Evolutionary conservation across 2,888 invertebrate genomes (phyloP).

Genomic region (Cantharis rufa): DNA sequence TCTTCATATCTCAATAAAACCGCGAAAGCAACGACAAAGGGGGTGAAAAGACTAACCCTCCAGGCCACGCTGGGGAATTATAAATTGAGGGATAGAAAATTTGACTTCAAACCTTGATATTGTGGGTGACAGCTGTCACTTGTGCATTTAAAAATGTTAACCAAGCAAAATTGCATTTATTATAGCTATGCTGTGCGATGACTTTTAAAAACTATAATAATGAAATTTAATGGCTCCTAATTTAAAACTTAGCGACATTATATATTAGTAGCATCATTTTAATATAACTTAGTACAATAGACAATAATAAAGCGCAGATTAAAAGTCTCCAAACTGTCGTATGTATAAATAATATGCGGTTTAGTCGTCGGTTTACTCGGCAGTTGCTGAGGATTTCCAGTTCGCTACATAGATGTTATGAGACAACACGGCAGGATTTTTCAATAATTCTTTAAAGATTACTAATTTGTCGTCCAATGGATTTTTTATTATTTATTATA

Average conservation of each 20-base stretch:
- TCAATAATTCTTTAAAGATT: background rate
- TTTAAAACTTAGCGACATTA: background rate
- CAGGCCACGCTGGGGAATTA: conserved; percentile 50
- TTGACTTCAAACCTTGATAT: conserved; percentile 56
- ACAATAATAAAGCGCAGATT: background rate
- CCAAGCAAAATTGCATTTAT: conserved; percentile 47
- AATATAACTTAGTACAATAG: background rate
- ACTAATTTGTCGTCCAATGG: background rate
- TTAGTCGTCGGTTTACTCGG: background rate
- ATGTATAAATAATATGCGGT: background rate
- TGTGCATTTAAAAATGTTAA: conserved; percentile 51
- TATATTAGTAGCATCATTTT: background rate
- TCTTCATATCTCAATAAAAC: conserved; percentile 47
- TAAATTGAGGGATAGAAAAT: conserved; percentile 53
- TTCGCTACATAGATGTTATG: background rate
- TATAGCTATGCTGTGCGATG: background rate
- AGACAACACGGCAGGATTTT: background rate
- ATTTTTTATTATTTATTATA: background rate
- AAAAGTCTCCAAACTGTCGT: background rate
- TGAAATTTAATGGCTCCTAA: background rate
- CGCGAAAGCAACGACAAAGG: conserved; percentile 41
- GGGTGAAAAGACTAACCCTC: conserved; percentile 41
- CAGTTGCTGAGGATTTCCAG: background rate
- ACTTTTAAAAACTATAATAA: background rate
- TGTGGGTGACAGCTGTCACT: conserved; percentile 57